Conservation (phyloP, 2,113 vertebrate species). For the Grammomys surdaster region DNA sequence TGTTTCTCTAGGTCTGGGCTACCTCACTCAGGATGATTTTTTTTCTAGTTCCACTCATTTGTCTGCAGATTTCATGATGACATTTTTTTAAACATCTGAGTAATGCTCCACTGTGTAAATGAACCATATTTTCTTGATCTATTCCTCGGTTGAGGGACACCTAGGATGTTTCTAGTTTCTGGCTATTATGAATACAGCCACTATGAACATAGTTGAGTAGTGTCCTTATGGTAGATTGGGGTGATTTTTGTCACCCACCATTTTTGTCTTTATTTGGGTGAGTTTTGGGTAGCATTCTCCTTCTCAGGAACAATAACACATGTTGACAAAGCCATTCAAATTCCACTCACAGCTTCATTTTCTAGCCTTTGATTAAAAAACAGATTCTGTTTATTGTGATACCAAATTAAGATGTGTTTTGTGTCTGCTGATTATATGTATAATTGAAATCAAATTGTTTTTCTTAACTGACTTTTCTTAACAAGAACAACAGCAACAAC, state of each 20-base stretch:
- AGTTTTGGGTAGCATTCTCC: background rate
- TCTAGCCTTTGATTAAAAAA: slow-evolving; percentile 65
- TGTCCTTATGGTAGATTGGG: background rate
- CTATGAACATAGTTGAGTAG: background rate
- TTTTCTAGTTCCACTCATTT: background rate
- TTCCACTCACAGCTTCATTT: slow-evolving; percentile 35
- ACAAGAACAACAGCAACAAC: slow-evolving; percentile 30
- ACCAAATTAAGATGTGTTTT: slow-evolving; percentile 73
- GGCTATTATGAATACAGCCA: background rate
- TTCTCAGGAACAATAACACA: slow-evolving; percentile 57
- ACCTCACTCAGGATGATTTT: background rate
- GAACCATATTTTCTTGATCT: background rate
- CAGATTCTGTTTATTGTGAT: slow-evolving; percentile 72
- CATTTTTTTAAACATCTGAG: background rate
- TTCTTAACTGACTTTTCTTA: slow-evolving; percentile 65
- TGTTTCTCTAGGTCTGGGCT: background rate
- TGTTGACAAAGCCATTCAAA: slow-evolving; percentile 54
- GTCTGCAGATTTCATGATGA: background rate
- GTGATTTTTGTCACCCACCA: background rate
- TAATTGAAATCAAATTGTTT: slow-evolving; percentile 71
- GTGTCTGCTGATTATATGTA: slow-evolving; percentile 57
- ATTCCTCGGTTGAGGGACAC: background rate
- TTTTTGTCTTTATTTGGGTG: background rate
- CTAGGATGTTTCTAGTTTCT: background rate
- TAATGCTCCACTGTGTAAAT: background rate